These are phyloP conservation scores for Oryctes rhinoceros DNA, from an alignment of 1,140 invertebrate species.

Conservation along the genomic window DNA sequence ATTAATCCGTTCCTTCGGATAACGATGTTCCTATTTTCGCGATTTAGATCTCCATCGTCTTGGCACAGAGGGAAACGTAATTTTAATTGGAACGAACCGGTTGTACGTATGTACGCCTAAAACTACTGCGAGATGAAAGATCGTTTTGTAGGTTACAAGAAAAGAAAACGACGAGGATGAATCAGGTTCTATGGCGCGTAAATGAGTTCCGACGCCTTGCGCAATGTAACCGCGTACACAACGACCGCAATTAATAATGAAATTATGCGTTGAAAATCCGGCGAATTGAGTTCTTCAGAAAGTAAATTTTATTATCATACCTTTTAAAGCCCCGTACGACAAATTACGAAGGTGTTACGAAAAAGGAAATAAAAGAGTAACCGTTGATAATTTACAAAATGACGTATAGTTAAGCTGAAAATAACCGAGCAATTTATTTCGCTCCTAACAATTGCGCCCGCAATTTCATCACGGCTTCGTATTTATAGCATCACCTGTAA, in stretches of 20 bases:
- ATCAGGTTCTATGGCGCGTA: not conserved
- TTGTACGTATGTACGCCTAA: not conserved
- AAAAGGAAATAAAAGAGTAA: not conserved
- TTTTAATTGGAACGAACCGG: not conserved
- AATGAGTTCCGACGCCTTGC: not conserved
- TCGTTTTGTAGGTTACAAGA: not conserved
- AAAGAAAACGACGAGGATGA: not conserved
- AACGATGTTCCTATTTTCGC: not conserved
- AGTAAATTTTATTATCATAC: not conserved
- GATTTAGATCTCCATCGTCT: not conserved
- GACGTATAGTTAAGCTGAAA: not conserved
- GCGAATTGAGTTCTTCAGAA: not conserved
- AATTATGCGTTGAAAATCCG: not conserved
- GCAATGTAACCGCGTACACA: not conserved
- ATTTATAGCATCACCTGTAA: not conserved
- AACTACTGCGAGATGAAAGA: not conserved
- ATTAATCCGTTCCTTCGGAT: not conserved
- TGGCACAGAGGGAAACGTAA: not conserved
- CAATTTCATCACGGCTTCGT: not conserved
- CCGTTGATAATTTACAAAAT: not conserved
- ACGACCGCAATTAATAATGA: not conserved
- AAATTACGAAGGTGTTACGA: not conserved
- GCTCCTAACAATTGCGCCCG: not conserved
- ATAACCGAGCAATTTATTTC: slow-evolving; percentile 1
- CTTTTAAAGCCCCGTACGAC: not conserved